phyloP scores from a whole-genome alignment of 2,113 vertebrate genomes.

The Barnardius zonarius region DNA sequence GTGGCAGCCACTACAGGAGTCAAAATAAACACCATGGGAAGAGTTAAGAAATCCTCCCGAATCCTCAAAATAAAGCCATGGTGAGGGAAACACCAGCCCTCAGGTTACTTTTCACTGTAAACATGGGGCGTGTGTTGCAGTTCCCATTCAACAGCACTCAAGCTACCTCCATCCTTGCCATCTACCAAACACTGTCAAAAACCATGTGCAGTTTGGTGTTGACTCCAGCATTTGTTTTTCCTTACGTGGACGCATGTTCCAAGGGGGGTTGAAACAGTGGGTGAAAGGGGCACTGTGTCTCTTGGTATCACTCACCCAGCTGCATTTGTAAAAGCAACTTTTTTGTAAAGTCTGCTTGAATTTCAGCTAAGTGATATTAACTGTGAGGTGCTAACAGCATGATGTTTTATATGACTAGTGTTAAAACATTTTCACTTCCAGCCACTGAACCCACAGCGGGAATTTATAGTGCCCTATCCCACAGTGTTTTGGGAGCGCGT shows the following conservation, averaged over 20 bases:
- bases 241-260: not conserved
- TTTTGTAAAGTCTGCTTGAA: not conserved
- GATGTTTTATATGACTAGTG: conserved; percentile 31
- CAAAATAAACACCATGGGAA: not conserved
- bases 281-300: not conserved
- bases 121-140: not conserved
- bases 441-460: not conserved
- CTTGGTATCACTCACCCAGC: not conserved
- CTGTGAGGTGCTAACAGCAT: conserved; percentile 67
- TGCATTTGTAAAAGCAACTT: not conserved
- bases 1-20: not conserved
- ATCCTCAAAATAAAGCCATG: not conserved
- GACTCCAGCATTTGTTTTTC: not conserved
- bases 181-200: not conserved
- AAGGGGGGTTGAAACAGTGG: not conserved
- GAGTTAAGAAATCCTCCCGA: not conserved
- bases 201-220: not conserved
- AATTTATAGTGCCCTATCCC: conserved; percentile 6
- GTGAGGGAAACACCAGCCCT: not conserved
- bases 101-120: not conserved
- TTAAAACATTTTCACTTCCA: conserved; percentile 52
- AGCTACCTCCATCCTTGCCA: not conserved
- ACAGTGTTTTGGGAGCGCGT: not conserved
- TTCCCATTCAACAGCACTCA: not conserved
- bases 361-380: conserved; percentile 38